Evolutionary conservation across 1,140 invertebrate genomes (phyloP).

Genomic region (Diuraphis noxia): DNA sequence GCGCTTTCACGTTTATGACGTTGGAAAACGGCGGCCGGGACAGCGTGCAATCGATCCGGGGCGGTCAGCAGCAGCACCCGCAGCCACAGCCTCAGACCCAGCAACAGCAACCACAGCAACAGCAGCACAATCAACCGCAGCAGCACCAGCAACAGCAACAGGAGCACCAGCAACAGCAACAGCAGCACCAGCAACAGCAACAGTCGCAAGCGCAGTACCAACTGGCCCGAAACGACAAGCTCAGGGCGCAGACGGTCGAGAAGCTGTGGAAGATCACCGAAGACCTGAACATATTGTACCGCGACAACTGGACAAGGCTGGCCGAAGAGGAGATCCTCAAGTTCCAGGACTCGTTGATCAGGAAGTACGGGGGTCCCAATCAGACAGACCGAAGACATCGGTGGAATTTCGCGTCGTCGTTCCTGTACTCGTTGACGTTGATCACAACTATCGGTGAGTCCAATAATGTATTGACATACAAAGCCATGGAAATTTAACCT

Average conservation of each 20-base stretch:
- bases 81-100: conserved; percentile 55
- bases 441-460: conserved; percentile 93
- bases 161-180: conserved; percentile 45
- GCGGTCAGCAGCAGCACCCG: conserved; percentile 57
- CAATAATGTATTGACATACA: background rate
- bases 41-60: conserved; percentile 27
- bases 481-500: background rate
- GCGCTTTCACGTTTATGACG: conserved; percentile 88
- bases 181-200: background rate
- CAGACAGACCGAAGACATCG: conserved; percentile 57
- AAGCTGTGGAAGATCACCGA: conserved; percentile 91
- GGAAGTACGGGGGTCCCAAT: conserved; percentile 56
- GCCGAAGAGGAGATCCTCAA: conserved; percentile 81
- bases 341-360: conserved; percentile 74
- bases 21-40: conserved; percentile 70
- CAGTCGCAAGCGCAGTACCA: background rate
- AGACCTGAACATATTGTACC: conserved; percentile 89
- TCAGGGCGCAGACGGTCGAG: conserved; percentile 71
- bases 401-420: conserved; percentile 89
- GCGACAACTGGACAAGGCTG: conserved; percentile 90
- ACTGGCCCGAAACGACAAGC: conserved; percentile 54
- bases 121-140: conserved; percentile 56
- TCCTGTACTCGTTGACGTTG: conserved; percentile 92
- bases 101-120: conserved; percentile 55
- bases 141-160: conserved; percentile 57